Conservation (phyloP, 1,140 invertebrate species). For the Cotesia glomerata region DNA sequence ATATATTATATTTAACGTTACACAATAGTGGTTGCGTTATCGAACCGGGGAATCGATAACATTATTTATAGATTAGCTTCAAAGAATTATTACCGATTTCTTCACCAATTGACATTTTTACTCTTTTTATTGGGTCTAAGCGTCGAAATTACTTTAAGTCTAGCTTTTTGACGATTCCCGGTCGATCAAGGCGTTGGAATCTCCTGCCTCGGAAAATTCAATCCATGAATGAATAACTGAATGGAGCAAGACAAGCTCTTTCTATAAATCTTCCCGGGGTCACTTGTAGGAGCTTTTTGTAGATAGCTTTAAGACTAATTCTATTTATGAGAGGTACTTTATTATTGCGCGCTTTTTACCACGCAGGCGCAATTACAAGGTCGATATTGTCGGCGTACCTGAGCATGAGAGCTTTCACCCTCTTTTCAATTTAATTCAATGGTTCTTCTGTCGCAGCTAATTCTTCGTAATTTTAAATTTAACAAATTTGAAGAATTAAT, state of each 20-base stretch:
- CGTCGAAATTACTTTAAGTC: not conserved
- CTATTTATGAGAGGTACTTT: not conserved
- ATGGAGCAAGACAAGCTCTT: no score
- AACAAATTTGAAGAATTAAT: no score
- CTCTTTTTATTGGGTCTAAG: no score
- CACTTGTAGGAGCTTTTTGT: no score
- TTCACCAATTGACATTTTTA: no score
- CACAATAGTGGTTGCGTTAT: not conserved
- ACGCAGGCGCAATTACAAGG: constrained; percentile 33
- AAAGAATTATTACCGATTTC: no score
- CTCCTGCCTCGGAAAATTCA: not conserved
- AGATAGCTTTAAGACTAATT: not conserved
- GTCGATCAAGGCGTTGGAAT: not conserved
- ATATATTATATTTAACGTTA: no score
- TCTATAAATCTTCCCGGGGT: no score
- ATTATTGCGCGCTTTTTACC: constrained; percentile 37
- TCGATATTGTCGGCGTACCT: constrained; percentile 26
- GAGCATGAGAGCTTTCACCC: constrained; percentile 15
- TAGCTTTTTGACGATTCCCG: not conserved
- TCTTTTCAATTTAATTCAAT: not conserved
- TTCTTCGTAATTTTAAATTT: no score
- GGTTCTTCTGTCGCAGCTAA: not conserved
- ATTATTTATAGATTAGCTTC: no score
- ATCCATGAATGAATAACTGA: no score
- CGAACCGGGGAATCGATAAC: no score